Evolutionary conservation across 2,888 invertebrate species (phyloP).

Genomic region (Megastigmus dorsalis): DNA sequence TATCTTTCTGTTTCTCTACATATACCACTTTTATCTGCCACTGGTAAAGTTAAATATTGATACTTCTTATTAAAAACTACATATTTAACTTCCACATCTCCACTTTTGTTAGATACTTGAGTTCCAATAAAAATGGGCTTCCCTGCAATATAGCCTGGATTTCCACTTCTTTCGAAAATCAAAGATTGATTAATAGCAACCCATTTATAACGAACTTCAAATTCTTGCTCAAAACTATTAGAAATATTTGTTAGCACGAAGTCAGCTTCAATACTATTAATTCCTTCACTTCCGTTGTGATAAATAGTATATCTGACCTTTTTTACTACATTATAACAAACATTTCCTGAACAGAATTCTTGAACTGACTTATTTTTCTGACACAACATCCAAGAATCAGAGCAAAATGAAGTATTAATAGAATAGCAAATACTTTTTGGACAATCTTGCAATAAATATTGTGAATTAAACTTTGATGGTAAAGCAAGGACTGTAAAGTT

Average conservation of each 20-base stretch:
- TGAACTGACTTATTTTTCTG: slow-evolving; percentile 55
- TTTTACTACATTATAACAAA: slow-evolving; percentile 72
- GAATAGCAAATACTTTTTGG: slow-evolving; percentile 64
- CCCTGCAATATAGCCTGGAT: slow-evolving; percentile 84
- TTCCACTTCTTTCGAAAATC: slow-evolving; percentile 79
- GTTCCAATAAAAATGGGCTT: slow-evolving; percentile 79
- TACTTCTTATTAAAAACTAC: slow-evolving; percentile 61
- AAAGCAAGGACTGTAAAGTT: slow-evolving; percentile 66
- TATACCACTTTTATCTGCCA: slow-evolving; percentile 61
- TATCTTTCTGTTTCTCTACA: slow-evolving; percentile 64
- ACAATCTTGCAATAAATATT: slow-evolving; percentile 63
- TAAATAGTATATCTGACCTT: slow-evolving; percentile 70
- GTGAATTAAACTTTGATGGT: slow-evolving; percentile 62
- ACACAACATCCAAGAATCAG: slow-evolving; percentile 63
- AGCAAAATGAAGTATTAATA: slow-evolving; percentile 62
- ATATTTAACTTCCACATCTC: slow-evolving; percentile 57
- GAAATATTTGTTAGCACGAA: slow-evolving; percentile 72
- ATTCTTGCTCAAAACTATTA: slow-evolving; percentile 65
- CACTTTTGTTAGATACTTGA: slow-evolving; percentile 61
- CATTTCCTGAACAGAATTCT: slow-evolving; percentile 61
- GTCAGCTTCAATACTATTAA: slow-evolving; percentile 71
- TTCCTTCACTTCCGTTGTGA: slow-evolving; percentile 76
- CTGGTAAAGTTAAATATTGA: slow-evolving; percentile 68
- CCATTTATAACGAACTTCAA: slow-evolving; percentile 68
- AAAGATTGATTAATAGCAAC: slow-evolving; percentile 58